Evolutionary conservation across 2,797 vertebrate species (phyloP).

Genomic region (Trematomus bernacchii): DNA sequence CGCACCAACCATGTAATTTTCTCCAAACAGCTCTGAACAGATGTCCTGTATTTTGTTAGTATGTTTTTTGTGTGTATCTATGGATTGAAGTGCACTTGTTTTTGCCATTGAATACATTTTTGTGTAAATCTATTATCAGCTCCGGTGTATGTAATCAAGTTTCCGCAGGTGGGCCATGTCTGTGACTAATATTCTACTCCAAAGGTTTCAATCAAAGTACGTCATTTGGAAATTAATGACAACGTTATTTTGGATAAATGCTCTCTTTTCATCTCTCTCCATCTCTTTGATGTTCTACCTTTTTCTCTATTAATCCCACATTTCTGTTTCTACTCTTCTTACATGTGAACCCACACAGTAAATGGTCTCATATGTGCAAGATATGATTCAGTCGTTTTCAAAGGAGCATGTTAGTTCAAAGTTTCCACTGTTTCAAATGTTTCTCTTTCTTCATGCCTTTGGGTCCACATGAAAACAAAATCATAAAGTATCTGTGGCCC

Average conservation of each 20-base stretch:
- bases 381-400: conserved; percentile 7
- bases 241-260: background rate
- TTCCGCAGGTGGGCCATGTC: background rate
- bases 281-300: conserved; percentile 34
- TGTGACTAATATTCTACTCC: background rate
- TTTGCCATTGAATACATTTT: conserved; percentile 15
- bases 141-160: background rate
- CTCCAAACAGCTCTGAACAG: conserved; percentile 53
- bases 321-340: conserved; percentile 19
- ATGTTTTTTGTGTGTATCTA: background rate
- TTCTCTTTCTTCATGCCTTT: background rate
- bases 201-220: background rate
- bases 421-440: conserved; percentile 13
- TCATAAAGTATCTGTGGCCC: background rate
- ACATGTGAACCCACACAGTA: conserved; percentile 4
- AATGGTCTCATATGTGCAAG: conserved; percentile 40
- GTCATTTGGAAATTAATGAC: conserved; percentile 19
- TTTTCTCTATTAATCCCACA: conserved; percentile 34
- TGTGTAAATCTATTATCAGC: background rate
- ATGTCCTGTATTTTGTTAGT: conserved; percentile 38
- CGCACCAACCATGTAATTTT: conserved; percentile 39
- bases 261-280: conserved; percentile 27
- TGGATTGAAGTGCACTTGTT: conserved; percentile 15
- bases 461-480: conserved; percentile 22
- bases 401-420: conserved; percentile 9